phyloP scores from a whole-genome alignment of 2,888 invertebrate species.

The Sphecodes monilicornis region DNA sequence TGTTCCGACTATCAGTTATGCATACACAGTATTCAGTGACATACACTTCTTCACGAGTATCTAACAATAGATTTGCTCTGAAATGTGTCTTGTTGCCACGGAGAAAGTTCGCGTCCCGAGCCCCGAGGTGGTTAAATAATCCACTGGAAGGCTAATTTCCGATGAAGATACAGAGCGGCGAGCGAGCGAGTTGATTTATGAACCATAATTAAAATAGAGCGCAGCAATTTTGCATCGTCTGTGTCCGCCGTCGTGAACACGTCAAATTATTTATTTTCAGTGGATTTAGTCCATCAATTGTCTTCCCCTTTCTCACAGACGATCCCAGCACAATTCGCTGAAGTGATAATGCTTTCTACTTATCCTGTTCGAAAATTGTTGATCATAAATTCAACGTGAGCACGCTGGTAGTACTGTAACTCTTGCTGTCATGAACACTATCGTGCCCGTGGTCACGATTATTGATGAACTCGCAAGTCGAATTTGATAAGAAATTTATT shows the following conservation, averaged over 20 bases:
- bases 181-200: conserved; percentile 64
- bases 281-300: conserved; percentile 47
- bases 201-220: conserved; percentile 69
- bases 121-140: conserved; percentile 51
- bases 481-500: neutral
- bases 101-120: conserved; percentile 47
- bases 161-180: conserved; percentile 49
- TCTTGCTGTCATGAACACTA: neutral
- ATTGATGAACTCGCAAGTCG: conserved; percentile 22
- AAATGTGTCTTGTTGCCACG: conserved; percentile 32
- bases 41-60: neutral
- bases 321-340: conserved; percentile 31
- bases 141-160: conserved; percentile 52
- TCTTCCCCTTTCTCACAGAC: conserved; percentile 26
- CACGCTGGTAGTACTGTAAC: conserved; percentile 11
- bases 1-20: neutral
- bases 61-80: conserved; percentile 26
- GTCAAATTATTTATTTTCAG: conserved; percentile 57
- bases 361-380: conserved; percentile 46
- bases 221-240: conserved; percentile 60
- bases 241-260: conserved; percentile 37
- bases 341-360: conserved; percentile 28
- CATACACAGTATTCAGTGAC: neutral
- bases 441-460: conserved; percentile 9
- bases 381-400: conserved; percentile 31